Conservation (phyloP, 2,888 invertebrate species). For the Lasioglossum calceatum region DNA sequence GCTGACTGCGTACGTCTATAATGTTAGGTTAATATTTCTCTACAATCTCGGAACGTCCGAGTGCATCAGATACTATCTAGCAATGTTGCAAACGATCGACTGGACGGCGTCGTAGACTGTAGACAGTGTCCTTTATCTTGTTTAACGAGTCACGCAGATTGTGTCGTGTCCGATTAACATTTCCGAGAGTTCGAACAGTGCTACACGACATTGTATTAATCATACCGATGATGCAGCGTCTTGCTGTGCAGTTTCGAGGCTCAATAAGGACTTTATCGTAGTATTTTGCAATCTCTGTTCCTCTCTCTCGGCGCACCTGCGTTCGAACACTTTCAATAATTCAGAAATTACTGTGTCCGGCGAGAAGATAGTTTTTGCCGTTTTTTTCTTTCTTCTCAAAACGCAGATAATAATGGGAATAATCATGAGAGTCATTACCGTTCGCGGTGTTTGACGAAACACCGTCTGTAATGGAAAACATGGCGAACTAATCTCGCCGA, state of each 20-base stretch:
- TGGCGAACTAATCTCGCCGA: slow-evolving; percentile 9
- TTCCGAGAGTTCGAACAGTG: neutral
- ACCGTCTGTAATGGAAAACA: neutral
- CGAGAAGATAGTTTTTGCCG: neutral
- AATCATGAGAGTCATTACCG: neutral
- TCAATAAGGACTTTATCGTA: neutral
- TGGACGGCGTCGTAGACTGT: too few relatives aligned
- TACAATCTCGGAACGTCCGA: too few relatives aligned
- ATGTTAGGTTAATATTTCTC: too few relatives aligned
- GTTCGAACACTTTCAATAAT: neutral
- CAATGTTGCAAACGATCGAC: too few relatives aligned
- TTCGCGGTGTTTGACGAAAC: slow-evolving; percentile 4
- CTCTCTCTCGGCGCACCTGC: neutral
- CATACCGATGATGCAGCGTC: neutral
- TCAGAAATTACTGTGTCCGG: neutral
- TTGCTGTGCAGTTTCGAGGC: neutral
- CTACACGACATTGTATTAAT: neutral
- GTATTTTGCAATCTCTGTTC: neutral
- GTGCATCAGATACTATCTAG: too few relatives aligned
- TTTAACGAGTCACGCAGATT: neutral
- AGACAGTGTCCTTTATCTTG: too few relatives aligned
- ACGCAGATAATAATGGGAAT: neutral
- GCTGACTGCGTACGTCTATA: too few relatives aligned
- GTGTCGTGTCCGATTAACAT: neutral
- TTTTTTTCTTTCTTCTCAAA: neutral